Conservation (phyloP, 2,797 vertebrate species). For the Sebastes ruberrimus region DNA sequence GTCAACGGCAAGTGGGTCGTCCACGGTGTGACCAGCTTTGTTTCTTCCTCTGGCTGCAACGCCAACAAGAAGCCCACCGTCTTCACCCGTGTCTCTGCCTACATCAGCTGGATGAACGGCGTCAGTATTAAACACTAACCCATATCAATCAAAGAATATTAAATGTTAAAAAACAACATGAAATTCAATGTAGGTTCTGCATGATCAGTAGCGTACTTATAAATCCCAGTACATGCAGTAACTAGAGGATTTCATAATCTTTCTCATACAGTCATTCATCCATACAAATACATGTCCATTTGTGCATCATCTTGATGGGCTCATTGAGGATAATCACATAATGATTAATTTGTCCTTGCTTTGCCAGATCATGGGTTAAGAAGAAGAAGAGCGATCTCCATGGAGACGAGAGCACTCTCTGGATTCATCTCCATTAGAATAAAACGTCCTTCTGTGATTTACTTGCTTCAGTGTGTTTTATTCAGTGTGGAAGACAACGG, state of each 20-base stretch:
- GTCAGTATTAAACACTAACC: constrained; percentile 77
- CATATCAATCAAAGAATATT: neutral
- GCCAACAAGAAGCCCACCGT: constrained; percentile 85
- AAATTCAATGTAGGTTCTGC: neutral
- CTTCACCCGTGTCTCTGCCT: constrained; percentile 87
- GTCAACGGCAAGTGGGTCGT: constrained; percentile 84
- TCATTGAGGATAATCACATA: constrained; percentile 4
- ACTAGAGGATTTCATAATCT: neutral
- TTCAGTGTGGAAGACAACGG: neutral
- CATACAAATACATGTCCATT: neutral
- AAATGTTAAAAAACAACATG: neutral
- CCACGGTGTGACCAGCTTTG: constrained; percentile 92
- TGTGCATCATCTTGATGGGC: neutral
- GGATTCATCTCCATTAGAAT: constrained; percentile 49
- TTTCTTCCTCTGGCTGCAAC: constrained; percentile 88
- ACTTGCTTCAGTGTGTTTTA: neutral
- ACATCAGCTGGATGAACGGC: constrained; percentile 86
- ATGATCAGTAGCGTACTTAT: neutral
- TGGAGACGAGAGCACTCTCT: constrained; percentile 31
- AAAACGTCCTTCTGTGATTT: constrained; percentile 38
- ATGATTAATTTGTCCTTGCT: constrained; percentile 43
- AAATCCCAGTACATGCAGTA: neutral
- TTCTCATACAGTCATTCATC: neutral
- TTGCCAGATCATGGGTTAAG: constrained; percentile 77
- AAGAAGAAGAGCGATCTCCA: constrained; percentile 24